phyloP scores from a whole-genome alignment of 2,888 invertebrate genomes.

The Dione vanillae region DNA sequence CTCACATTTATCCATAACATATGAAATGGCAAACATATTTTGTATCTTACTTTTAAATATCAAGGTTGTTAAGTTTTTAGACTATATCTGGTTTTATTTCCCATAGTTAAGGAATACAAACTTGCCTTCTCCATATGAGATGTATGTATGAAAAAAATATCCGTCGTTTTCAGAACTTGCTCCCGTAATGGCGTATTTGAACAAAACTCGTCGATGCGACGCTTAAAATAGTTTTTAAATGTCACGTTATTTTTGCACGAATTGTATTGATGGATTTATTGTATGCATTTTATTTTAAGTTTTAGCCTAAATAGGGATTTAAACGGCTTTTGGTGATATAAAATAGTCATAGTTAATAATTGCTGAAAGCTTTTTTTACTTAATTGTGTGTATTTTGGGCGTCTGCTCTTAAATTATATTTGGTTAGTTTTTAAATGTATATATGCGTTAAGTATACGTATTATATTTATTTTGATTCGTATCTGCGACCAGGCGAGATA shows the following conservation, averaged over 20 bases:
- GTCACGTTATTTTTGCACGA: conserved; percentile 20
- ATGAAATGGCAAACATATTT: neutral
- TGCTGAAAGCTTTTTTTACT: neutral
- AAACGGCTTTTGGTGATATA: neutral
- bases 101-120: conserved; percentile 7
- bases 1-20: neutral
- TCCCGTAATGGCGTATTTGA: neutral
- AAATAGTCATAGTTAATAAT: no score
- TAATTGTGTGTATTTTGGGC: neutral
- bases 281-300: neutral
- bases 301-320: neutral
- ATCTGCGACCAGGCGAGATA: no score
- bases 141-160: conserved; percentile 14
- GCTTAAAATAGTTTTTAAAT: conserved; percentile 20
- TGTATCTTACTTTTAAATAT: conserved; percentile 6
- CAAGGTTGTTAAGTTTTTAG: conserved; percentile 25
- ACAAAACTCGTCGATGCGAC: neutral
- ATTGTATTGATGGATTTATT: conserved; percentile 19
- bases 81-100: conserved; percentile 8
- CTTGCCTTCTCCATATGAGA: conserved; percentile 19
- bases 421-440: no score
- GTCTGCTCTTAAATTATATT: no score
- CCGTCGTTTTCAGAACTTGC: conserved; percentile 18
- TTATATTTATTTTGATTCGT: no score
- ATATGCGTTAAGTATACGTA: no score